Evolutionary conservation across 2,888 invertebrate species (phyloP), one percentile per base, ranked within the genome.

Genomic region (Dolichomitus sp.): DNA sequence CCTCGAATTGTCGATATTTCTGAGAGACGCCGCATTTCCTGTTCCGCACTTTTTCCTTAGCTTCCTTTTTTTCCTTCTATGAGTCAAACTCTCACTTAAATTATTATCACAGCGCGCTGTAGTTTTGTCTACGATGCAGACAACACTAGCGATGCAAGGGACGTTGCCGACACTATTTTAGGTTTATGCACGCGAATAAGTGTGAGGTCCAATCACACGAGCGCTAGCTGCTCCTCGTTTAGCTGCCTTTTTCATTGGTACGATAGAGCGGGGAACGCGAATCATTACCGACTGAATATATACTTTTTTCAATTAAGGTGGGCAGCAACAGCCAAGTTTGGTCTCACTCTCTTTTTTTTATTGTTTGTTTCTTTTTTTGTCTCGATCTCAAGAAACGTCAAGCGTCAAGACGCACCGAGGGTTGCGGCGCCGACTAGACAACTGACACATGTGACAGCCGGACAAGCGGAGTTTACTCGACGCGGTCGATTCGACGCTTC

Each of bases 361-460:
- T 30, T 27, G 27, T 27, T 42, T 54, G 19, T 0, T 27, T 27
- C 4, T 57, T 57, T 69, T 68, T 23, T 12, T 12, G 9, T 37
- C 6, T 9, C 7, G 4, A 0, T 33, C 7, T 33, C 4, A 4
- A 33, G 70, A 54, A 52, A 68, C 23, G 40, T 68, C 54, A 48
- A 59, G 33, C 48, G 48, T n/a, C 42, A 14, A 33, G 61, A 79
- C 75, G 59, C 63, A 74, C 54, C 68, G 54, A 54, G 79, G 37
- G 66, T 70, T 80, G 75, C 85, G 86, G 75, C 85, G 86, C 85
- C 85, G 84, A 85, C 84, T 84, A 78, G 84, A 87, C 70, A 83
- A 88, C 89, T 89, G 87, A 84, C 85, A 77, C 88, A 88, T 89
- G 89, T 89, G 89, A 89, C 87, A 89, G 85, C 88, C 89, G 89